Conservation (phyloP, 2,797 vertebrate species). For the Cossypha dichroa region DNA sequence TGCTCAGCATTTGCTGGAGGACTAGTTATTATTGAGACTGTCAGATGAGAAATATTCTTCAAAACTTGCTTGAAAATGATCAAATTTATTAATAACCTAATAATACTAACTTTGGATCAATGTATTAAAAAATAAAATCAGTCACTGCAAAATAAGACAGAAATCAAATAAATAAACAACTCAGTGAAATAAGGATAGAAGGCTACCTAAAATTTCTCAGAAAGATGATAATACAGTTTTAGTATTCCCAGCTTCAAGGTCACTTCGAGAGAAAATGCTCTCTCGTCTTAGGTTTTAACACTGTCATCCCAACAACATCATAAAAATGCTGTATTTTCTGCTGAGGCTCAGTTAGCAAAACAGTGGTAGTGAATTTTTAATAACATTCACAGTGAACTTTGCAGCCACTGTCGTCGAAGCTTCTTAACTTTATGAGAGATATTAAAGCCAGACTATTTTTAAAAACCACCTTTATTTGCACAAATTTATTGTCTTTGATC, state of each 20-base stretch:
- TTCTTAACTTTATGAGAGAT: not conserved
- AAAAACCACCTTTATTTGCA: not conserved
- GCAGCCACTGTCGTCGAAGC: not conserved
- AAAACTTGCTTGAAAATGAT: not conserved
- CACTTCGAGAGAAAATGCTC: not conserved
- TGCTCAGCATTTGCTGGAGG: not conserved
- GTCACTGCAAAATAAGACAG: not conserved
- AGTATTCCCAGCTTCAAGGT: not conserved
- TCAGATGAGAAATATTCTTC: not conserved
- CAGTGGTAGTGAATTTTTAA: not conserved
- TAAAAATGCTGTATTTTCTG: not conserved
- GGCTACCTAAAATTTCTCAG: not conserved
- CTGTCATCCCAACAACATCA: not conserved
- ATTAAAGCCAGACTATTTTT: not conserved
- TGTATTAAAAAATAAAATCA: not conserved
- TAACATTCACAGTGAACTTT: not conserved
- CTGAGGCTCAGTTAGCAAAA: not conserved
- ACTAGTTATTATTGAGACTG: not conserved
- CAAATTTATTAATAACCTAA: not conserved
- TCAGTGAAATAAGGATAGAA: not conserved
- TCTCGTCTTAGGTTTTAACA: not conserved
- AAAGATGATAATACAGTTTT: not conserved
- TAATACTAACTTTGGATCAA: not conserved
- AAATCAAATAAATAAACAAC: not conserved
- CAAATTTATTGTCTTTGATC: not conserved